These are phyloP conservation scores for Tiphia femorata DNA, from an alignment of 2,888 invertebrate genomes.

Conservation along the genomic window DNA sequence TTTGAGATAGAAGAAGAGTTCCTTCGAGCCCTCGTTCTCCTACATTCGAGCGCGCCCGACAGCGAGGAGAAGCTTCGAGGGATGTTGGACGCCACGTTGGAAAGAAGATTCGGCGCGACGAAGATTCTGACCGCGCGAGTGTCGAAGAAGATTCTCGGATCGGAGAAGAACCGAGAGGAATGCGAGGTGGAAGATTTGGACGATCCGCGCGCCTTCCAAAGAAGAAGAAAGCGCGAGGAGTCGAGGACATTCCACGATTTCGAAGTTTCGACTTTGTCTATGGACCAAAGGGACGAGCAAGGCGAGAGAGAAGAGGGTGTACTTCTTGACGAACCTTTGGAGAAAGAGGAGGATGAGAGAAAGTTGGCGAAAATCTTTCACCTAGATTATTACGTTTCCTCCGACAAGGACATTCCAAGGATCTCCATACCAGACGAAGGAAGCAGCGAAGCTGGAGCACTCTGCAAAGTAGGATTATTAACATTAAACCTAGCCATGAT, in stretches of 20 bases:
- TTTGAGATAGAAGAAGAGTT: conserved; percentile 46
- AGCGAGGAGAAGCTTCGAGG: conserved; percentile 49
- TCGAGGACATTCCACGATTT: conserved; percentile 1
- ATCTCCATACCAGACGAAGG: conserved; percentile 61
- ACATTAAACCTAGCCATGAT: too few relatives aligned
- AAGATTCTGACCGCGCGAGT: conserved; percentile 33
- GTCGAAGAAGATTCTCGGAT: conserved; percentile 21
- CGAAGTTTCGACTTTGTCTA: conserved; percentile 5
- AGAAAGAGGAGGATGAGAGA: conserved; percentile 1
- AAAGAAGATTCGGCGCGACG: conserved; percentile 31
- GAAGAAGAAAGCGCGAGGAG: neutral
- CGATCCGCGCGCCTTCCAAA: neutral
- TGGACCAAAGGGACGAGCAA: neutral
- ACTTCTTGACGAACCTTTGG: neutral
- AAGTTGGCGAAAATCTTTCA: conserved; percentile 14
- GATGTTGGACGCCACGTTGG: conserved; percentile 47
- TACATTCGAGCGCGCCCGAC: conserved; percentile 49
- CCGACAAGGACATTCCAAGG: conserved; percentile 52
- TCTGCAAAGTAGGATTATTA: conserved; percentile 59
- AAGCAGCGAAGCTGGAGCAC: conserved; percentile 37
- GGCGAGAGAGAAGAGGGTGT: neutral
- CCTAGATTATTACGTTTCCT: conserved; percentile 24
- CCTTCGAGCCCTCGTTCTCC: conserved; percentile 43
- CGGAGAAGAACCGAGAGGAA: neutral
- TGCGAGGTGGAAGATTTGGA: neutral